Percentiles rank a stretch among this genome's conserved stretches.
These are phyloP conservation scores for Hydraecia micacea DNA, from an alignment of 2,888 invertebrate species.

Conservation along the genomic window DNA sequence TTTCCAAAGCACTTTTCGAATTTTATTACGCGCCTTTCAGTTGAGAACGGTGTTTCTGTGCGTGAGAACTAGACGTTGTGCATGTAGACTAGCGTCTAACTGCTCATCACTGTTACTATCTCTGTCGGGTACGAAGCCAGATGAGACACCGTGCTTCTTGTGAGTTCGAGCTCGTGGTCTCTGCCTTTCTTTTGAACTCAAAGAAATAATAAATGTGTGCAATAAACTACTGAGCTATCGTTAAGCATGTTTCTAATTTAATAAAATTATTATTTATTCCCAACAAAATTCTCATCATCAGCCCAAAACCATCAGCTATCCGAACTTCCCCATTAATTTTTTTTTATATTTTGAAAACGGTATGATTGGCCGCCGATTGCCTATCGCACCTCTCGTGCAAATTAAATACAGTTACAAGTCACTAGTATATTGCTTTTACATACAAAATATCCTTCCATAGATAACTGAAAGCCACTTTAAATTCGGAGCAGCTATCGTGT, in stretches of 20 bases:
- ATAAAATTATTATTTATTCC: neutral
- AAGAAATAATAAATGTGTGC: neutral
- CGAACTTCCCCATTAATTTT: neutral
- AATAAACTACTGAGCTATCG: neutral
- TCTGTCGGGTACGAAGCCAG: too few species aligned
- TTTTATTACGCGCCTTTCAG: too few species aligned
- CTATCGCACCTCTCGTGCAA: neutral
- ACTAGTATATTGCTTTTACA: conserved; percentile 15
- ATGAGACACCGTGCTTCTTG: too few species aligned
- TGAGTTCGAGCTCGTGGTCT: neutral
- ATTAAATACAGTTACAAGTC: conserved; percentile 2
- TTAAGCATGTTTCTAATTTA: neutral
- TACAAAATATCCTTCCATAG: conserved; percentile 35
- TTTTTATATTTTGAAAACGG: neutral
- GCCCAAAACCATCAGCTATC: neutral
- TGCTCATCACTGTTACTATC: too few species aligned
- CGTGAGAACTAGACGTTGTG: too few species aligned
- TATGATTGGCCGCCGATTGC: too few species aligned
- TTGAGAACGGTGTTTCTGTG: too few species aligned
- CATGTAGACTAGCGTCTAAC: too few species aligned
- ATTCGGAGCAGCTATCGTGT: conserved; percentile 56
- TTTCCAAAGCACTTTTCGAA: too few species aligned
- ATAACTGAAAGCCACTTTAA: conserved; percentile 57
- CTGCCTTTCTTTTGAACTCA: neutral
- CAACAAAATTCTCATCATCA: neutral